Base-by-base conservation (phyloP, 1,140 invertebrate genomes). In the Macrocentrus cingulum region DNA sequence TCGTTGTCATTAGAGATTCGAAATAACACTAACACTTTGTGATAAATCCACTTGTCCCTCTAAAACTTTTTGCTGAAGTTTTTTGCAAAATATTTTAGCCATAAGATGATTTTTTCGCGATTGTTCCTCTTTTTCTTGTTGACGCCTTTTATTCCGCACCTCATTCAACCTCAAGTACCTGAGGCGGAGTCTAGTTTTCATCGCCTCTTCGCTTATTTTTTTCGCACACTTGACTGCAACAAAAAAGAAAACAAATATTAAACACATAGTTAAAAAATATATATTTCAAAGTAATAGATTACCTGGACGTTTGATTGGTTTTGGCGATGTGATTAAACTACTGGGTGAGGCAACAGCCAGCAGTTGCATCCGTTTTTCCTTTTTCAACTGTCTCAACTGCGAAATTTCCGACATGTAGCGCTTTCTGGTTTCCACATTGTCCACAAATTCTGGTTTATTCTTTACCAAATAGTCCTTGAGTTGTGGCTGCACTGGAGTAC, bases 81-180 rank as follows among this genome's bases (percentile, higher is more conserved):
- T 83, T 70, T 81, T 80, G 41, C 80, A 77, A 70, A 81, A 85
- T 57, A 84, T 74, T 62, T 81, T 79, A 2, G 82, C 83, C 81
- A 84, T 83, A 0, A 84, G 60, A 57, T 81, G 76, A 66, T 84
- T 84, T 22, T 79, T 79, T 9, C 71, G 66, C 11, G 79, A 68
- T 39, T 81, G 75, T 52, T 82, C 79, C 66, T 83, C 78, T 39
- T 68, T 72, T 59, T 80, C 81, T 25, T 66, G 66, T 56, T 81
- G 76, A 11, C 65, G 63, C n/a, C 73, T 66, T 57, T 79, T 82
- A 8, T 71, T 72, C 59, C 71, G 67, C 8, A 82, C 76, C 66
- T 84, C 82, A 25, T 76, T 73, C 15, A 82, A 59, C 32, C 77
- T 71, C 3, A 68, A 65, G 62, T 83, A 83, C 13, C 82, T 76